These are phyloP conservation scores for Ondatra zibethicus DNA, from an alignment of 2,113 vertebrate genomes.

Conservation along the genomic window DNA sequence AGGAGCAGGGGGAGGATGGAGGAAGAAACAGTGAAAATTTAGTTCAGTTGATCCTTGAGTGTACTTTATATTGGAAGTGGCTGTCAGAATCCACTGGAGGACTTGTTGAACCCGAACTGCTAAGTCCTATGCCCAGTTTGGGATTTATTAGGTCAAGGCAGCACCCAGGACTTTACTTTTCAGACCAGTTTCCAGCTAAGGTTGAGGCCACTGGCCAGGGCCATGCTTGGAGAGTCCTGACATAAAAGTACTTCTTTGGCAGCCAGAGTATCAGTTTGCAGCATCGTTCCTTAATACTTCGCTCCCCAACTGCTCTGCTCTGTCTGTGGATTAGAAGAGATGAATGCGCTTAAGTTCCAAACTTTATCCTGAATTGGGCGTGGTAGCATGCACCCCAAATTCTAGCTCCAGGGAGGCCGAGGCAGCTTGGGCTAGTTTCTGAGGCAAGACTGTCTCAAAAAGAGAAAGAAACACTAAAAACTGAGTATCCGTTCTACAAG, in stretches of 20 bases:
- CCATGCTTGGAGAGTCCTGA: background rate
- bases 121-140: background rate
- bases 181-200: background rate
- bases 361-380: background rate
- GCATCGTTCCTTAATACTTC: background rate
- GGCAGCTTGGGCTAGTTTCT: background rate
- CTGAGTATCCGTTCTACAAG: background rate
- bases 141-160: background rate
- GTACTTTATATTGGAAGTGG: background rate
- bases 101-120: background rate
- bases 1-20: background rate
- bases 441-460: background rate
- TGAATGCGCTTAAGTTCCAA: background rate
- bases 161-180: background rate
- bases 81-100: background rate
- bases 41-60: background rate
- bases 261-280: background rate
- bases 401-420: background rate
- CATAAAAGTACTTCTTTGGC: conserved; percentile 23
- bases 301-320: background rate
- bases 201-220: background rate
- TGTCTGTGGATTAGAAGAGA: background rate
- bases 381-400: background rate
- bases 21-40: background rate
- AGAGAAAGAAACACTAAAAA: background rate